Conservation (phyloP, 64 coral and sea anemone genomes). For the Pocillopora verrucosa region DNA sequence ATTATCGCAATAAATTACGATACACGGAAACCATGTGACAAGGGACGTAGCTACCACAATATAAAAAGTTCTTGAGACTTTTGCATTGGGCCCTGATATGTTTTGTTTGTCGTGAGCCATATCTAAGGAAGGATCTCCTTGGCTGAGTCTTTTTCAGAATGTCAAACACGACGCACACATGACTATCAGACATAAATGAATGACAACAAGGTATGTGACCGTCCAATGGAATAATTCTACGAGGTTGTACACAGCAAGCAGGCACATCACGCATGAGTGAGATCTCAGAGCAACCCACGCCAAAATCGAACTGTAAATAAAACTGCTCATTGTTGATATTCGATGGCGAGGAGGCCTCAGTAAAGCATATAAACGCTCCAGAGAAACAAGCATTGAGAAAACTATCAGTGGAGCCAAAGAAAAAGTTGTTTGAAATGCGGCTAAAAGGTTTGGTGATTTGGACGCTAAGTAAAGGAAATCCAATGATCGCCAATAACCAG, state of each 20-base stretch:
- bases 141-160: too few species aligned
- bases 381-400: neutral
- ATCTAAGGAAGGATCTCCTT: neutral
- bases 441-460: neutral
- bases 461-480: too few species aligned
- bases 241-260: neutral
- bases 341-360: constrained; percentile 49
- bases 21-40: neutral
- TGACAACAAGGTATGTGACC: too few species aligned
- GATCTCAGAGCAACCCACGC: neutral
- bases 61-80: neutral
- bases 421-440: neutral
- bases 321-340: neutral
- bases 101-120: neutral
- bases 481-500: too few species aligned
- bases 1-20: neutral
- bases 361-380: neutral
- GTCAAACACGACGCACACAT: too few species aligned
- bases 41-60: neutral
- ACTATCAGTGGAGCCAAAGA: neutral
- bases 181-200: too few species aligned
- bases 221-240: neutral
- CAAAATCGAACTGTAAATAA: neutral
- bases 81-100: neutral
- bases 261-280: neutral